These are phyloP conservation scores for Colossoma macropomum DNA, from an alignment of 2,113 vertebrate genomes.

Conservation along the genomic window DNA sequence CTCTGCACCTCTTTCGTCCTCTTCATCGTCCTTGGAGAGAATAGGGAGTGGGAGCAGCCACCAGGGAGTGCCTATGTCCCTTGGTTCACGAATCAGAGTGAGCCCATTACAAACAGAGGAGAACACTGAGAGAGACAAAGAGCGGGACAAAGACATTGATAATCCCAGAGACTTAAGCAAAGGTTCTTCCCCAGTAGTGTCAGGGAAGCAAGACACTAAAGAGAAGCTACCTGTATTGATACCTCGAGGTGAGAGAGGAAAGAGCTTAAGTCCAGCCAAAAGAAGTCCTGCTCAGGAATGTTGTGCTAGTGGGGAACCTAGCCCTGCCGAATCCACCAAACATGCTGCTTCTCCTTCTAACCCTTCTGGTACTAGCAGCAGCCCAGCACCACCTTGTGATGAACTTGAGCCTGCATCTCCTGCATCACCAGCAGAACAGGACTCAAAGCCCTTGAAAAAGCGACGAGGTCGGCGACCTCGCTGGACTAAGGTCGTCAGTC, in stretches of 20 bases:
- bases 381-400: constrained; percentile 69
- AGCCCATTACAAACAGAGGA: constrained; percentile 71
- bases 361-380: constrained; percentile 59
- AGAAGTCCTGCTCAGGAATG: constrained; percentile 73
- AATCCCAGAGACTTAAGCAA: constrained; percentile 74
- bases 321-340: constrained; percentile 67
- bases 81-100: constrained; percentile 69
- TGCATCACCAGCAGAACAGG: constrained; percentile 78
- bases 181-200: constrained; percentile 59
- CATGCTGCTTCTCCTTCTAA: constrained; percentile 66
- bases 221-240: constrained; percentile 67
- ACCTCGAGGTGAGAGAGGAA: constrained; percentile 67
- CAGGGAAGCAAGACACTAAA: constrained; percentile 71
- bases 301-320: constrained; percentile 57
- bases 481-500: constrained; percentile 87
- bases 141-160: constrained; percentile 65
- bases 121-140: constrained; percentile 65
- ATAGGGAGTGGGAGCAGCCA: constrained; percentile 66
- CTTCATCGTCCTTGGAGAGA: constrained; percentile 63
- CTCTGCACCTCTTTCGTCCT: constrained; percentile 57
- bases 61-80: constrained; percentile 65
- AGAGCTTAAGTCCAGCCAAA: constrained; percentile 75
- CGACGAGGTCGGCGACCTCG: constrained; percentile 90
- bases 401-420: constrained; percentile 74
- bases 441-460: constrained; percentile 91